Evolutionary conservation across 1,140 invertebrate genomes (phyloP), one percentile per base, ranked within the genome.

Genomic region (Galleria mellonella): DNA sequence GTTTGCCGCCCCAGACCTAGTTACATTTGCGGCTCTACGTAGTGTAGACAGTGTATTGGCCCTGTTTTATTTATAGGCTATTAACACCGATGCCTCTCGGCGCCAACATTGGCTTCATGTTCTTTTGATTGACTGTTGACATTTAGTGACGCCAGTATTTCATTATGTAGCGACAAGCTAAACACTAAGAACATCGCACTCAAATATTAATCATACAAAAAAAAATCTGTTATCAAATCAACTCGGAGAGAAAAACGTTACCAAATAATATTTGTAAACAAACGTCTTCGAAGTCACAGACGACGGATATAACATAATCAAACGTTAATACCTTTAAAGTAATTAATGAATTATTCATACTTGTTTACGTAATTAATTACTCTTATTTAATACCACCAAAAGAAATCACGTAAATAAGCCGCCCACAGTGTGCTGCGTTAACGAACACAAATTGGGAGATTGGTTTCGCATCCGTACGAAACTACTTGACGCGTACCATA

Each of bases 81-180:
- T 68, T 62, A 64, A 68, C 51, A 51, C 41, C 28, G 47, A 56
- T 36, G 48, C 47, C 42, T 55, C 45, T 43, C 39, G 51, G 43
- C 48, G 39, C 37, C 52, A 32, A 48, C 58, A 37, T 32, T 7
- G 37, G 43, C 43, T 55, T 58, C 51, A 54, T 50, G 55, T 55
- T 45, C 53, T 55, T 64, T 68, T 60, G 62, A 65, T 68, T 57
- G 57, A 62, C 61, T 59, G 61, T 57, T 64, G 65, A 68, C 61
- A 68, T 64, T 59, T 61, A 35, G 45, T 39, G 40, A 45, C 27
- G 40, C 17, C 6, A 38, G 9, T 28, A 41, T 49, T 49, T 50
- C 32, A 17, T 44, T 36, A 45, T 45, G 4, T 9, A 30, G 6
- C 30, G 7, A 15, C 27, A 31, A 10, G 17, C 17, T 23, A 23